phyloP scores from a whole-genome alignment of 2,113 vertebrate species.

The Pollachius pollachius region DNA sequence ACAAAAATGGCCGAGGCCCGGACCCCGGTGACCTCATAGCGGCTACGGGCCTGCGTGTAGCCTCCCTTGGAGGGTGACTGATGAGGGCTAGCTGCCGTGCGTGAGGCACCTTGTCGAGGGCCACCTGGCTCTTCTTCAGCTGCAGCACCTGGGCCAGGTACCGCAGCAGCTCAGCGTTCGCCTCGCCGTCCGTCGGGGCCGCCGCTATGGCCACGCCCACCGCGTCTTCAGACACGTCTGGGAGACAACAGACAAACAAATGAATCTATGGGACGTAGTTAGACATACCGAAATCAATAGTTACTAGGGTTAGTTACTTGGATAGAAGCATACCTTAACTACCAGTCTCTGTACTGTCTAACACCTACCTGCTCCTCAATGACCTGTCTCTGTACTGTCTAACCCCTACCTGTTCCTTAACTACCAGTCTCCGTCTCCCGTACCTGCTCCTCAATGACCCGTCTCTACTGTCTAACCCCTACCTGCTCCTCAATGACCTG shows the following conservation, averaged over 20 bases:
- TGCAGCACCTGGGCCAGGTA: conserved; percentile 85
- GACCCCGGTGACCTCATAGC: too few species aligned
- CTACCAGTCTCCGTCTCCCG: not conserved
- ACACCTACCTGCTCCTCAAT: not conserved
- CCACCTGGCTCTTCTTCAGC: conserved; percentile 83
- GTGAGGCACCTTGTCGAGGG: conserved; percentile 83
- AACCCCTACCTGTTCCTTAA: not conserved
- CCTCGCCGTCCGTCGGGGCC: conserved; percentile 88
- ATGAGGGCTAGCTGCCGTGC: too few species aligned
- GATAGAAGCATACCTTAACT: not conserved
- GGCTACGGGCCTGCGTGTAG: too few species aligned
- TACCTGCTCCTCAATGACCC: not conserved
- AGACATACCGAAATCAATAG: not conserved
- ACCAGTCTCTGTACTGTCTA: not conserved
- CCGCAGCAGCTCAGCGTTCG: conserved; percentile 85
- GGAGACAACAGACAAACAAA: conserved; percentile 7
- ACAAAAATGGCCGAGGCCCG: too few species aligned
- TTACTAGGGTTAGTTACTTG: not conserved
- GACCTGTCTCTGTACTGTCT: not conserved
- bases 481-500: not conserved
- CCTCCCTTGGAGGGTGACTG: too few species aligned
- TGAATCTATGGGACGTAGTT: not conserved
- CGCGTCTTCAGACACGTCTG: conserved; percentile 80
- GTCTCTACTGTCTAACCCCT: not conserved
- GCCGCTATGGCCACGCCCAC: conserved; percentile 87